Base-by-base conservation (phyloP, 2,888 invertebrate species). In the Andrena bucephala region DNA sequence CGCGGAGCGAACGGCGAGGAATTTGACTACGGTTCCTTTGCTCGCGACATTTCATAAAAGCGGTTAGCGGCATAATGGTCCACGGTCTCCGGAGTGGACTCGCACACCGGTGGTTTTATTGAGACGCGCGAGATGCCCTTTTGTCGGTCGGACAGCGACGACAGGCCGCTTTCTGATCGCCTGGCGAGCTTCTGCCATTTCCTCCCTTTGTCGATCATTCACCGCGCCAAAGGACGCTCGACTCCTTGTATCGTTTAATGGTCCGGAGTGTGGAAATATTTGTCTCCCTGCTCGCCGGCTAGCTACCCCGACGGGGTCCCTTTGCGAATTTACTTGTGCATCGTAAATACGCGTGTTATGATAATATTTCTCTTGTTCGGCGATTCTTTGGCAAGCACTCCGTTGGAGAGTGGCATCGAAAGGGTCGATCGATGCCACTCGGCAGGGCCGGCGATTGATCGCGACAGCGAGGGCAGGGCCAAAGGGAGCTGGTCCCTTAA, bases 91-190 rank as follows among this genome's bases (percentile, higher is more conserved):
- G 71, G 31, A 57, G 36, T 33, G 36, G 52, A 59, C 16, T 54
- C 27, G 8, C 59, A 8, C 70, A 63, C 13, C 59, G 87, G 79
- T 67, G 75, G 81, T 77, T 82, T 82, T 71, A 87, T 86, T 63
- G 84, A 71, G 72, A 68, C 8, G 54, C 29, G 68, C n/a, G 59
- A 24, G 65, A 24, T 31, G 66, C 8, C 20, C 57, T 57, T 83
- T 83, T 83, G 83, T 69, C 72, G 66, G 60, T 20, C 31, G 71
- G 31, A 65, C 20, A 1, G 57, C 81, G 81, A 68, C 60, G 81
- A 79, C 80, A 65, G 66, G 33, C 65, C 24, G 78, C 29, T 29
- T 52, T 50, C 50, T 8, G 13, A 24, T 31, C 10, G 36, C 36
- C 36, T 52, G 52, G 73, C 42, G 33, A 71, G 71, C 42, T 79